Evolutionary conservation across 92 coral and sea anemone species (phyloP), one percentile per base, ranked within the genome.

Genomic region (Siderastrea radians): DNA sequence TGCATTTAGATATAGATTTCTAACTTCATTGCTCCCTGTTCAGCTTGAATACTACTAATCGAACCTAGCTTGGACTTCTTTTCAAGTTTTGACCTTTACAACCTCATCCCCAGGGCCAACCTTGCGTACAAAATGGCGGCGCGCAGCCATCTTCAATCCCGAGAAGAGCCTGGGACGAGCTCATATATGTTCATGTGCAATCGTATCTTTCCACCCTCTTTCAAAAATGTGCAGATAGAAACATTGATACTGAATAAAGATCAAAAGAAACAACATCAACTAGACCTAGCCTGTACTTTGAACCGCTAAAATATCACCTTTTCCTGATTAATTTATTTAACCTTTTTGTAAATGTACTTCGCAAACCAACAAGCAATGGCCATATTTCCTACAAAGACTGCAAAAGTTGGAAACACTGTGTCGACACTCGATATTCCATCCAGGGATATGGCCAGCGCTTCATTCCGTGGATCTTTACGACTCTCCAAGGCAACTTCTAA

Each of bases 301-400:
- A 26, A 26, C 38, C 38, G 38, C 38, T 26, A 26, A 26, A 26
- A 26, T 26, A 26, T 26, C 38, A 26, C 38, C 38, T 26, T 26
- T 26, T 26, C 38, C 38, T 0, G 38, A 26, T 26, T 26, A 26
- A 26, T n/a, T 15, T 6, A 61, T n/a, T 19, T 8, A 54, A 50
- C 63, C 63, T 74, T 52, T 52, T 59, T 82, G 59, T 70, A 82
- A 82, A 82, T 59, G 48, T 16, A 72, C 13, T 44, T 82, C 2
- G 77, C 77, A 82, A 82, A 82, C 68, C 86, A 82, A 59, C 19
- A 70, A 48, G 86, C 66, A 43, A 82, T 82, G 8, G 86, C 70
- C 5, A 82, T 50, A 49, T 82, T 82, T 7, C 65, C 86, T 10
- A 82, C 57, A 69, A 82, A 82, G 16, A 82, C 86, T 71, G 70